Evolutionary conservation across 2,113 vertebrate genomes (phyloP).

Genomic region (Pygoscelis antarcticus): DNA sequence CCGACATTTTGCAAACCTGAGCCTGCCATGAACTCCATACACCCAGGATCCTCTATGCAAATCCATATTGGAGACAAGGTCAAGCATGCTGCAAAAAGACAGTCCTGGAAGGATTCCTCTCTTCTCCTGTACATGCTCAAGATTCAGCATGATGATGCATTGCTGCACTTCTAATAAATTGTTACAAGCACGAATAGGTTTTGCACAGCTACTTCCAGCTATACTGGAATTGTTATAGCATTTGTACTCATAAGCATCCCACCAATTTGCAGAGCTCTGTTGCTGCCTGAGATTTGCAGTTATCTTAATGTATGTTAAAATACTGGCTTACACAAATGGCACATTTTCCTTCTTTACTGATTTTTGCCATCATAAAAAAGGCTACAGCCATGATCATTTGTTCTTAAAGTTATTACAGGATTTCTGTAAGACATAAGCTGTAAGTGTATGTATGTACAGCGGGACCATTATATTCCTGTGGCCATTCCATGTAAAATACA

Average conservation of each 20-base stretch:
- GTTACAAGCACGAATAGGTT: background rate
- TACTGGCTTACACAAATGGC: background rate
- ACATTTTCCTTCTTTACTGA: background rate
- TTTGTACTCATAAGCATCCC: background rate
- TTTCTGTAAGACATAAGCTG: background rate
- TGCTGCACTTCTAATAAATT: background rate
- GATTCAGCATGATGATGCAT: accelerated
- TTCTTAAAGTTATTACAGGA: background rate
- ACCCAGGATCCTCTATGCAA: background rate
- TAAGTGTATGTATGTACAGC: background rate
- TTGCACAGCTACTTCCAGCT: background rate
- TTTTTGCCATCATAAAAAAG: background rate
- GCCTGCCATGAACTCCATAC: background rate
- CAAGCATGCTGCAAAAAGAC: background rate
- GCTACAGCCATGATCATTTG: background rate
- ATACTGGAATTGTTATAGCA: background rate
- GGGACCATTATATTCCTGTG: background rate
- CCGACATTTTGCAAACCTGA: background rate
- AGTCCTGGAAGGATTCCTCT: background rate
- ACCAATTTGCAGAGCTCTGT: background rate
- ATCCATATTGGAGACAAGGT: background rate
- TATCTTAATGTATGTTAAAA: background rate
- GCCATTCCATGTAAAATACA: background rate
- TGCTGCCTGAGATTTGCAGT: background rate
- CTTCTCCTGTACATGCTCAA: background rate